Conservation (phyloP, 2,888 invertebrate genomes). For the Pheosia tremula region DNA sequence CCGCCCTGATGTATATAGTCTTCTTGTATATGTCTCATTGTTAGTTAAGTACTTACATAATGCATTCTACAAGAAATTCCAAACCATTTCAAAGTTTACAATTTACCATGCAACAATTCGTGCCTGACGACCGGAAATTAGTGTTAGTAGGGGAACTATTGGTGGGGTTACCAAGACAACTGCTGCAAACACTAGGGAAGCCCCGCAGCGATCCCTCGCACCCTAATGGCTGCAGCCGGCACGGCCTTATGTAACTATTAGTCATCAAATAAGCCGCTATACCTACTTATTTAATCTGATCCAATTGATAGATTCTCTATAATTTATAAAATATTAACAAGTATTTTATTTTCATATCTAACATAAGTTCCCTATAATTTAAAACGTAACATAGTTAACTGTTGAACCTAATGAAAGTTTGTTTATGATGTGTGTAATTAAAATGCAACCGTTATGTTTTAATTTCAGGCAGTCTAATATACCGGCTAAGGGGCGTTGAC, state of each 20-base stretch:
- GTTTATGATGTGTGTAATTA: conserved; percentile 11
- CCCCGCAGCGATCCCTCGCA: conserved; percentile 46
- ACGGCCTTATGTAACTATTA: conserved; percentile 39
- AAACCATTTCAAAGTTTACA: conserved; percentile 35
- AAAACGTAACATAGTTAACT: conserved; percentile 5
- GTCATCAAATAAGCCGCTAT: conserved; percentile 15
- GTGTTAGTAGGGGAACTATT: conserved; percentile 49
- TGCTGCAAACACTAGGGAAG: conserved; percentile 71
- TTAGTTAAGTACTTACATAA: too few species aligned
- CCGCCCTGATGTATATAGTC: too few species aligned
- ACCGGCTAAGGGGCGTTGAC: conserved; percentile 92
- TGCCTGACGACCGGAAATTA: conserved; percentile 74
- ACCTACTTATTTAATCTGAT: too few species aligned
- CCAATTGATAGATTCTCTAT: too few species aligned
- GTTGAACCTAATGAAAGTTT: neutral
- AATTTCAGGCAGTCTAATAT: conserved; percentile 91
- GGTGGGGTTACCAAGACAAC: conserved; percentile 72
- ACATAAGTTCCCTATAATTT: neutral
- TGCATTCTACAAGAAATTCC: conserved; percentile 15
- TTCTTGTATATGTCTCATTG: too few species aligned
- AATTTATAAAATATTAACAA: too few species aligned
- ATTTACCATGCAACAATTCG: conserved; percentile 9
- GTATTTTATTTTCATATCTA: neutral
- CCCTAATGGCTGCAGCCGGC: conserved; percentile 25
- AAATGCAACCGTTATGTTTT: conserved; percentile 38